Evolutionary conservation across 2,113 vertebrate genomes (phyloP).

Genomic region (Solea senegalensis): DNA sequence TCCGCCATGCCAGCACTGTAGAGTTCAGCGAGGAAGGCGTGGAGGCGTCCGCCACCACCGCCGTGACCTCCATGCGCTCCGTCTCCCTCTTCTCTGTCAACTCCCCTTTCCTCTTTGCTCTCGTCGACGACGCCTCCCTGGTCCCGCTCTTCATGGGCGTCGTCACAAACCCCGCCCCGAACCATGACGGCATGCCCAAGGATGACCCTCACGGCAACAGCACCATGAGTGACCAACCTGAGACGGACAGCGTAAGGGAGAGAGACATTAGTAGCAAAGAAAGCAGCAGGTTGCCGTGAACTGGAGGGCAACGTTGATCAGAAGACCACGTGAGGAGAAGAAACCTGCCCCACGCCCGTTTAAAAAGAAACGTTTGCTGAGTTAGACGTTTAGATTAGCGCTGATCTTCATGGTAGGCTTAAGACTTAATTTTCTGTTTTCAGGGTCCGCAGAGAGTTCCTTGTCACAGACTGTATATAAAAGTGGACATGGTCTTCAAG

Average conservation of each 20-base stretch:
- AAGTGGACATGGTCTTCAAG: too few species aligned
- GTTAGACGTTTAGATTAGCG: neutral
- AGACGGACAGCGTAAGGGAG: neutral
- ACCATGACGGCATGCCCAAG: slow-evolving; percentile 38
- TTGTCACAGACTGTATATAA: too few species aligned
- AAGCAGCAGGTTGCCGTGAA: slow-evolving; percentile 2
- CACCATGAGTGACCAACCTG: slow-evolving; percentile 60
- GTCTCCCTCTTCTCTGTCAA: slow-evolving; percentile 83
- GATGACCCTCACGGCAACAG: slow-evolving; percentile 44
- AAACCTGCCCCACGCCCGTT: neutral
- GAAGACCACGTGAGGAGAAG: neutral
- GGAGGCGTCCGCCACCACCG: slow-evolving; percentile 85
- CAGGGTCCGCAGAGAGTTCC: too few species aligned
- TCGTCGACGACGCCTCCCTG: slow-evolving; percentile 83
- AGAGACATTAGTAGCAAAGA: neutral
- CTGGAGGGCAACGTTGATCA: neutral
- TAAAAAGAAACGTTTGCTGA: neutral
- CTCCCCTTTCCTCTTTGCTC: slow-evolving; percentile 88
- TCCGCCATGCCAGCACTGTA: slow-evolving; percentile 86
- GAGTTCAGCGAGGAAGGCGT: slow-evolving; percentile 88
- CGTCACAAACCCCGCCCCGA: slow-evolving; percentile 87
- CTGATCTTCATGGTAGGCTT: too few species aligned
- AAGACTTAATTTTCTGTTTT: neutral
- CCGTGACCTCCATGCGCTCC: slow-evolving; percentile 79
- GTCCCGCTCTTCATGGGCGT: slow-evolving; percentile 88